Conservation (phyloP, 2,113 vertebrate genomes). For the Pteruthius melanotis region DNA sequence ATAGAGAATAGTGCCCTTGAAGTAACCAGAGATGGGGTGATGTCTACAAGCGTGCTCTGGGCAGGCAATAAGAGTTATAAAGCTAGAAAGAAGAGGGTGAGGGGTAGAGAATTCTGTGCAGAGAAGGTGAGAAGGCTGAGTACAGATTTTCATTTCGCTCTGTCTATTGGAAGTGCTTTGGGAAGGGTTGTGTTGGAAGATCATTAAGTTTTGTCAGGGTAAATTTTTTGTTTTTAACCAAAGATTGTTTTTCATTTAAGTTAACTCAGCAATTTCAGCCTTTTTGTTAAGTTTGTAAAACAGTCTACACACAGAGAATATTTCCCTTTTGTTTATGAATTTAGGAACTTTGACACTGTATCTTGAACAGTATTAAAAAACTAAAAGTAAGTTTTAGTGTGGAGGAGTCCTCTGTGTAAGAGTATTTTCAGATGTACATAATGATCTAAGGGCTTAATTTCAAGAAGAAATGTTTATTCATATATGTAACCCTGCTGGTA, state of each 20-base stretch:
- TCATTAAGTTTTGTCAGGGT: not conserved
- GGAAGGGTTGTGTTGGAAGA: not conserved
- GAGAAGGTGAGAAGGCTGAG: not conserved
- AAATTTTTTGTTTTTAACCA: not conserved
- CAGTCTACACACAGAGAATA: not conserved
- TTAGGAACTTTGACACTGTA: not conserved
- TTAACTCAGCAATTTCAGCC: not conserved
- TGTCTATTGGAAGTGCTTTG: not conserved
- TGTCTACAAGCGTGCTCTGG: not conserved
- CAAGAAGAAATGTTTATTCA: not conserved
- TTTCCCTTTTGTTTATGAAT: not conserved
- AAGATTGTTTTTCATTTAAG: not conserved
- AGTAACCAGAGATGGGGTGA: not conserved
- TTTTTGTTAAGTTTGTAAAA: not conserved
- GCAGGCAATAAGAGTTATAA: not conserved
- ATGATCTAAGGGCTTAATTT: not conserved
- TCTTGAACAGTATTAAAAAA: not conserved
- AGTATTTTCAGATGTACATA: not conserved
- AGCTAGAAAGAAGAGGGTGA: not conserved
- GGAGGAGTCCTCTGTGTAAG: not conserved
- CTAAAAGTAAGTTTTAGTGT: too few species aligned
- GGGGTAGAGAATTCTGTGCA: not conserved
- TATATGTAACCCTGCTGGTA: not conserved
- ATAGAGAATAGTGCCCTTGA: not conserved
- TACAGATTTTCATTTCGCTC: not conserved